Conservation (phyloP, 2,113 vertebrate species). For the Octodon degus region DNA sequence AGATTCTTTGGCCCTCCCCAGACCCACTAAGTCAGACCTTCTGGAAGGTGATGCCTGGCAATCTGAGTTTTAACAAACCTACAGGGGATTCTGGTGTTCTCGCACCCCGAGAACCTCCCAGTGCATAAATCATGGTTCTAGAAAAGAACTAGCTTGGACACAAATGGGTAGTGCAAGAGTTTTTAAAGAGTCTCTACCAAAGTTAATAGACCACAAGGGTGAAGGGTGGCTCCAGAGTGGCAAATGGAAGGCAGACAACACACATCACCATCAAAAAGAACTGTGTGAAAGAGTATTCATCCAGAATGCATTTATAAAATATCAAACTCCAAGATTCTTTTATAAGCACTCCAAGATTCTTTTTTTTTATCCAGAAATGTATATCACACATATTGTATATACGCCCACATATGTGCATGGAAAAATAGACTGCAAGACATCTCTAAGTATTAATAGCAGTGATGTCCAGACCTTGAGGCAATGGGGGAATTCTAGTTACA, state of each 20-base stretch:
- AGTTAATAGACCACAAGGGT: neutral
- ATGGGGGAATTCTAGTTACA: neutral
- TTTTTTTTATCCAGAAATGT: neutral
- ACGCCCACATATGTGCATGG: neutral
- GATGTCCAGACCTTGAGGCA: slow-evolving; percentile 5
- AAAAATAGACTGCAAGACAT: neutral
- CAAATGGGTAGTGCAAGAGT: neutral
- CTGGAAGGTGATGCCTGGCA: neutral
- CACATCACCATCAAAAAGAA: neutral
- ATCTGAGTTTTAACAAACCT: neutral
- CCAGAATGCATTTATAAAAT: neutral
- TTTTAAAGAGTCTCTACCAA: neutral
- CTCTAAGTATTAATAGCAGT: neutral
- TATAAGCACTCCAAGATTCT: neutral
- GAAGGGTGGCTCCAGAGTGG: neutral
- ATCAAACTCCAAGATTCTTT: neutral
- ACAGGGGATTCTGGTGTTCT: neutral
- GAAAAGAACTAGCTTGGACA: neutral
- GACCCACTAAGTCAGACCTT: neutral
- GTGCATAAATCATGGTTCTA: neutral
- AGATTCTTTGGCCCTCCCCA: neutral
- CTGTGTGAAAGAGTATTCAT: neutral
- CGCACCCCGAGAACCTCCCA: neutral
- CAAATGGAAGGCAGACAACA: neutral
- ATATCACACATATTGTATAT: neutral